phyloP scores from a whole-genome alignment of 2,797 vertebrate species.

The Protosalanx chinensis region DNA sequence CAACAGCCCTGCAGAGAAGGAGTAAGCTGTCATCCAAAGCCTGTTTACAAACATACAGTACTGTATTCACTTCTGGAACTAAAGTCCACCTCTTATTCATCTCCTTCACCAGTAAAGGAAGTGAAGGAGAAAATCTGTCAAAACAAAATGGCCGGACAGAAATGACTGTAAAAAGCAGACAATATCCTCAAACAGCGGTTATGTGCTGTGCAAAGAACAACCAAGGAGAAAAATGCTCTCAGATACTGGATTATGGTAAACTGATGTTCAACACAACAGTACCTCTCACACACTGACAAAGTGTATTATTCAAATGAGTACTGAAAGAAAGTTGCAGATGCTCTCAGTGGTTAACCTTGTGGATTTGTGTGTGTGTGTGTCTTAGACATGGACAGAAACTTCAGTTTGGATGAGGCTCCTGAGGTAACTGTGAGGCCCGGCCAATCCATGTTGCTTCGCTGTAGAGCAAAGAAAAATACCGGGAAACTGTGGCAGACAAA shows the following conservation, averaged over 20 bases:
- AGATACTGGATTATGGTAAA: slow-evolving; percentile 81
- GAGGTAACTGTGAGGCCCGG: slow-evolving; percentile 55
- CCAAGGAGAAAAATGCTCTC: slow-evolving; percentile 80
- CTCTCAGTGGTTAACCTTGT: not conserved
- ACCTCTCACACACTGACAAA: not conserved
- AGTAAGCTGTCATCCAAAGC: slow-evolving; percentile 47
- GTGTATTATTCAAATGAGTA: no score
- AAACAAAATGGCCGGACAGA: rapidly evolving
- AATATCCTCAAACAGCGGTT: rapidly evolving
- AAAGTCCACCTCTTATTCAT: not conserved
- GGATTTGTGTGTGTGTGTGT: slow-evolving; percentile 10
- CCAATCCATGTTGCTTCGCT: slow-evolving; percentile 65
- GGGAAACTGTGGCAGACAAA: slow-evolving; percentile 37
- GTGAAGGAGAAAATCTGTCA: rapidly evolving
- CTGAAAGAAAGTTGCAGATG: not conserved
- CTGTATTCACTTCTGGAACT: no score
- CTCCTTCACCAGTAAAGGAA: slow-evolving; percentile 2
- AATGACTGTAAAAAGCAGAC: rapidly evolving
- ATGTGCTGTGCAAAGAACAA: slow-evolving; percentile 84
- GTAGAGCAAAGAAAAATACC: rapidly evolving
- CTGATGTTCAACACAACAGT: not conserved
- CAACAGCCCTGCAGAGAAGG: not conserved
- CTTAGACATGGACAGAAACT: slow-evolving; percentile 43
- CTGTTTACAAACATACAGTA: no score
- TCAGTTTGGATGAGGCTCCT: slow-evolving; percentile 20